Evolutionary conservation across 2,888 invertebrate species (phyloP).

Genomic region (Amphipoea oculea): DNA sequence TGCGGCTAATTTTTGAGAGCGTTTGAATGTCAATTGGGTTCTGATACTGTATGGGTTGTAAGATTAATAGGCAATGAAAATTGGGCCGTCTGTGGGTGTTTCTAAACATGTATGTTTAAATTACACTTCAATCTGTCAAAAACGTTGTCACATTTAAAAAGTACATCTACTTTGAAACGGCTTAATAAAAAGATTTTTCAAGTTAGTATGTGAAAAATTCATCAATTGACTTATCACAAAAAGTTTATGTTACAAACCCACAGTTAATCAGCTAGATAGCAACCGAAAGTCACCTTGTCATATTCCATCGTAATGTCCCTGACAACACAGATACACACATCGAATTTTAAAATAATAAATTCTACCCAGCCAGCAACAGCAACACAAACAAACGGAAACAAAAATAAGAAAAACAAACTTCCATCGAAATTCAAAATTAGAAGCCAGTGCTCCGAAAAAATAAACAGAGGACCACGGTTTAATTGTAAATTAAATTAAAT

Average conservation of each 20-base stretch:
- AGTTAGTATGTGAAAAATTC: not conserved
- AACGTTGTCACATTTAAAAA: not conserved
- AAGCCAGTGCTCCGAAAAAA: constrained; percentile 80
- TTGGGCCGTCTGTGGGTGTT: not conserved
- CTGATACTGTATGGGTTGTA: constrained; percentile 35
- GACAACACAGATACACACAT: constrained; percentile 29
- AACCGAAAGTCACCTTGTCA: constrained; percentile 13
- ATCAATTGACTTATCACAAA: not conserved
- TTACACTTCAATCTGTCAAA: not conserved
- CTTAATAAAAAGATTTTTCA: not conserved
- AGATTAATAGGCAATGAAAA: constrained; percentile 50
- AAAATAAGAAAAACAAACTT: constrained; percentile 76
- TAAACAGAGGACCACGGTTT: constrained; percentile 84
- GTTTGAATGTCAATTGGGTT: constrained; percentile 62
- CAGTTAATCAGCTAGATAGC: not conserved
- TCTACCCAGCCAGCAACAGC: constrained; percentile 47
- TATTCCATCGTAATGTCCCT: constrained; percentile 6
- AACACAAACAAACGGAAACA: constrained; percentile 67
- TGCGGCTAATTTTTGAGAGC: constrained; percentile 76
- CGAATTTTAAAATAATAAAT: constrained; percentile 46
- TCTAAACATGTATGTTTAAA: not conserved
- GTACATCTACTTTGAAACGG: too few relatives aligned
- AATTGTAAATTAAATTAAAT: constrained; percentile 89
- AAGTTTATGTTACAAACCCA: not conserved
- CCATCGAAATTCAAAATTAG: constrained; percentile 78